Evolutionary conservation across 2,888 invertebrate genomes (phyloP), one percentile per base, ranked within the genome.

Genomic region (Nomada hirtipes): DNA sequence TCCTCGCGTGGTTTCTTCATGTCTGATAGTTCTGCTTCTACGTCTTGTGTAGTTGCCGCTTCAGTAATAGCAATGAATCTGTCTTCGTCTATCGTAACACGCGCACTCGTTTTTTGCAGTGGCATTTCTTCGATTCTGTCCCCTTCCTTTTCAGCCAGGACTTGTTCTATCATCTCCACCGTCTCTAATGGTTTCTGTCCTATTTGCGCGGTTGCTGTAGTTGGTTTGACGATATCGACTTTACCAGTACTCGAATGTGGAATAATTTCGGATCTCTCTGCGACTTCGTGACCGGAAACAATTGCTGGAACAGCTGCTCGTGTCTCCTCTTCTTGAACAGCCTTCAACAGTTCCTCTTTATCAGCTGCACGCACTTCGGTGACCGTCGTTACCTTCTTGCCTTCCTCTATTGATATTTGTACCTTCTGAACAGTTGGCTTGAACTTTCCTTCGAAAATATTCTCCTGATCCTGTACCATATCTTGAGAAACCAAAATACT

Each of bases 351-450:
- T 59, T 92, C 90, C 90, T 95, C 95, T 73, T 90, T 93, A 89
- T 96, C 95, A 87, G 94, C 94, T 61, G 93, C 90, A 78, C 94
- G 93, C 47, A 95, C 92, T 94, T 96, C 95, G 50, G 93, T 95
- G 0, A 95, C 90, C 0, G 86, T 89, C 0, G 92, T 92, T n/a
- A 94, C 88, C 36, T 94, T 92, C 83, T 93, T 92, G 23, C 93
- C 94, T 87, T 94, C 94, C 74, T 93, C 93, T 74, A 95, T 91
- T 13, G 91, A 91, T 23, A 94, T 79, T 65, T 93, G 92, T n/a
- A 94, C 94, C 76, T 92, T 92, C 83, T 94, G 94, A 1, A 89
- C 87, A 70, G 93, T 92, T 13, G 94, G 88, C 78, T 91, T 89
- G 71, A 92, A 88, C 88, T 93, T 91, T 67, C 94, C 93, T 53